A percentile compares a stretch with the other conserved stretches of the same genome.
phyloP scores from a whole-genome alignment of 2,888 invertebrate genomes.

The Apeira syringaria region DNA sequence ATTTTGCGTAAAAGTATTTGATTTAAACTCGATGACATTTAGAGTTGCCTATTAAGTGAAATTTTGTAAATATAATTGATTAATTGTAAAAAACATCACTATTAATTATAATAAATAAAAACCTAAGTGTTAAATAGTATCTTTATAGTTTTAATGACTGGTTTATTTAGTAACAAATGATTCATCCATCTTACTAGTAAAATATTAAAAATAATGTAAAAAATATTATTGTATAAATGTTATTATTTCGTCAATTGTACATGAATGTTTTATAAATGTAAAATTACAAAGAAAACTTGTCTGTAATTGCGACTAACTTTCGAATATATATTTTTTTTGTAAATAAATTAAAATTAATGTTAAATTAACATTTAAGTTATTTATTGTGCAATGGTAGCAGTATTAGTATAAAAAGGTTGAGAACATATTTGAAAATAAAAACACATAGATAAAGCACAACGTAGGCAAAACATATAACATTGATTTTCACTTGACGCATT shows the following conservation, averaged over 20 bases:
- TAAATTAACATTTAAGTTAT: constrained; percentile 69
- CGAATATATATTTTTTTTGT: constrained; percentile 53
- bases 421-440: constrained; percentile 51
- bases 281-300: constrained; percentile 40
- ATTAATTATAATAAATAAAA: not conserved
- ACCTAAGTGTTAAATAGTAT: not conserved
- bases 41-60: too few species aligned
- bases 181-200: too few species aligned
- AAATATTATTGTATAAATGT: too few species aligned
- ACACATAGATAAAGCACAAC: constrained; percentile 9
- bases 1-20: too few species aligned
- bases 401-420: constrained; percentile 65
- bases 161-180: not conserved
- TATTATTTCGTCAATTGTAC: too few species aligned
- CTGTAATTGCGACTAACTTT: constrained; percentile 20
- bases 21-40: too few species aligned
- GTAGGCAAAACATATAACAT: constrained; percentile 4
- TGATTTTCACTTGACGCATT: not conserved
- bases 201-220: too few species aligned
- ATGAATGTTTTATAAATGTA: too few species aligned
- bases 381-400: constrained; percentile 83
- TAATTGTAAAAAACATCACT: not conserved
- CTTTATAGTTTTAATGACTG: not conserved
- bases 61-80: not conserved
- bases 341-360: constrained; percentile 43